Base-by-base conservation (phyloP, 2,888 invertebrate species). In the Tortrix viridana region DNA sequence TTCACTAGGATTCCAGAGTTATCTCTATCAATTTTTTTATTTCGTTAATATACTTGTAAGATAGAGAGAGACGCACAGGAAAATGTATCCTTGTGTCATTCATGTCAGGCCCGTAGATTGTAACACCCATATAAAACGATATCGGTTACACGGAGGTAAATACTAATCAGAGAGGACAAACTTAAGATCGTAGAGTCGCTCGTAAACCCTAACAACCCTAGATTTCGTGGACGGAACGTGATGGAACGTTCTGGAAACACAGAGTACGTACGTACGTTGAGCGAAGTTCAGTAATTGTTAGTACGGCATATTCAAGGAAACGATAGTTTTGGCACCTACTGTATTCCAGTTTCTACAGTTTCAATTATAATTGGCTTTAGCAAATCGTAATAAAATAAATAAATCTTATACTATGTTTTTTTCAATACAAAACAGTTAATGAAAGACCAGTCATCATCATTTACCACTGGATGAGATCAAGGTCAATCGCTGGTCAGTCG, bases 101-200 rank as follows among this genome's bases (percentile, higher is more conserved):
- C 0, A 0, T 32, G 32, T 9, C 2, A 0, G 9, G 26, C 26
- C 7, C 9, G 9, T 32, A 12, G 32, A 3, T 41, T 5, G 16
- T n/a, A 41, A 16, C 6, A 41, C 14, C n/a, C 41, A 37, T 12
- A 32, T 49, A 32, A 37, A 49, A 50, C 19, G 20, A 22, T 32
- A 32, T 41, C 22, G 20, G 53, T 53, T 22, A 4, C 22, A 1
- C 22, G 5, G 38, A 22, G 53, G 53, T 53, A 53, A 53, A 50
- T 50, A 53, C 53, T 53, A 53, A 53, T 53, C 41, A 53, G 22
- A 22, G 22, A n/a, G 41, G 41, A 20, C 22, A 16, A 41, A 38
- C 53, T 53, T 41, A 20, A 14, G 14, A 19, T 19, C 19, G 20
- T 50, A 12, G n/a, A 53, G 22, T 5, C 22, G 22, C n/a, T 12